phyloP scores from a whole-genome alignment of 2,113 vertebrate species.

The Chrysochloris asiatica region DNA sequence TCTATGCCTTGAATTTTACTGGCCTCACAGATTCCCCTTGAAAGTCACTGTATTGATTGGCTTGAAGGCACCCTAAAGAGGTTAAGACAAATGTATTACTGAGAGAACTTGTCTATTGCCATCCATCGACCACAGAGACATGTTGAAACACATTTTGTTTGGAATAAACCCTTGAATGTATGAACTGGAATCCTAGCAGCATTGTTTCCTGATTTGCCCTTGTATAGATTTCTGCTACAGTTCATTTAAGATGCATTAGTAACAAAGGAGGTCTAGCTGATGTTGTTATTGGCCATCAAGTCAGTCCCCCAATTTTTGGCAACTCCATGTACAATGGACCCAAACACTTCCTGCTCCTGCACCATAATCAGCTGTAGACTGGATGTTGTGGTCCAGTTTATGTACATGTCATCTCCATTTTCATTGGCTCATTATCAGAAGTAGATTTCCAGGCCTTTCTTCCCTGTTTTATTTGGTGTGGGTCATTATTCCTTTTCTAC shows the following conservation, averaged over 20 bases:
- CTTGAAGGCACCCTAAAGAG: too few relatives aligned
- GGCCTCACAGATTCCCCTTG: too few relatives aligned
- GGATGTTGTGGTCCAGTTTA: not conserved
- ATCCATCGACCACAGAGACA: too few relatives aligned
- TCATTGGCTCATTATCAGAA: not conserved
- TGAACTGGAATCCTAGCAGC: too few relatives aligned
- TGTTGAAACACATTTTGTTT: too few relatives aligned
- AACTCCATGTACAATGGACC: not conserved
- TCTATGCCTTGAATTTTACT: too few relatives aligned
- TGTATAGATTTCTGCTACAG: not conserved
- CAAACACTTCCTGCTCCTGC: not conserved
- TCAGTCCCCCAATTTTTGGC: not conserved
- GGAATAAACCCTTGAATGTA: too few relatives aligned
- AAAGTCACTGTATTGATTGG: too few relatives aligned
- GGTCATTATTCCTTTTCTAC: not conserved
- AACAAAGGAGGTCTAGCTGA: not conserved
- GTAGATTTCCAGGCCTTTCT: not conserved
- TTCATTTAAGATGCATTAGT: not conserved
- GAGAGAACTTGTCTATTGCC: too few relatives aligned
- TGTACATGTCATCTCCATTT: rapidly evolving
- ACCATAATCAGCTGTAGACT: not conserved
- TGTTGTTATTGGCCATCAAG: not conserved
- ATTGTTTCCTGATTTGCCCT: too few relatives aligned
- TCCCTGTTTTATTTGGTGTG: not conserved
- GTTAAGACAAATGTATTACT: too few relatives aligned